Evolutionary conservation across 2,113 vertebrate genomes (phyloP).

Genomic region (Centropus unirufus): DNA sequence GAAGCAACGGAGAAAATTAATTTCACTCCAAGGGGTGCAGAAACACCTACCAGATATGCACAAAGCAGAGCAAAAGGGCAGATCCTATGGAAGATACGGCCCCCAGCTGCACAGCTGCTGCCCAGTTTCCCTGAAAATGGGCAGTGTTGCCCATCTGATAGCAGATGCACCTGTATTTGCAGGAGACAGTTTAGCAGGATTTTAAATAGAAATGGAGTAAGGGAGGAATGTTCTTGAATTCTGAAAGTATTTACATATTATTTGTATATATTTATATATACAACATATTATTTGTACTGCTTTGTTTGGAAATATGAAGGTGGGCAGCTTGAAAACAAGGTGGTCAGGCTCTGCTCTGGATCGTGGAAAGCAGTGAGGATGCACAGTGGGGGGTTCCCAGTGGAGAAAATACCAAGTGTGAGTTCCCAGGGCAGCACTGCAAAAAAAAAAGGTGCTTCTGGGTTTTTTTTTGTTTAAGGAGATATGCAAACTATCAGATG

Average conservation of each 20-base stretch:
- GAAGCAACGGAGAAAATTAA: background rate
- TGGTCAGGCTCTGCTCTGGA: background rate
- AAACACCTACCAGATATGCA: background rate
- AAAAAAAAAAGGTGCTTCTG: background rate
- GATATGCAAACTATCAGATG: background rate
- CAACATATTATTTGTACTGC: background rate
- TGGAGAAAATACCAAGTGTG: background rate
- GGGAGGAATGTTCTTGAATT: background rate
- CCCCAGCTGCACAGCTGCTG: background rate
- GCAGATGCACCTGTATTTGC: background rate
- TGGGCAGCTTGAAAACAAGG: background rate
- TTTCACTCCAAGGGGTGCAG: background rate
- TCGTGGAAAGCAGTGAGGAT: background rate
- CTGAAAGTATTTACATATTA: too few relatives aligned
- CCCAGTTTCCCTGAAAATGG: fast-evolving
- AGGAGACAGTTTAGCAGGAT: background rate
- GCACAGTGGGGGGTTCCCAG: fast-evolving
- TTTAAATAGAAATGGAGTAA: background rate
- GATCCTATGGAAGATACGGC: background rate
- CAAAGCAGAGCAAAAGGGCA: background rate
- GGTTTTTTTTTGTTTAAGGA: background rate
- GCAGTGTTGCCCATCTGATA: background rate
- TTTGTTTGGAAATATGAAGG: background rate
- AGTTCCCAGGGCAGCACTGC: background rate
- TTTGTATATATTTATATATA: too few relatives aligned